Conservation (phyloP, 2,888 invertebrate species). For the Cyclophora albipunctata region DNA sequence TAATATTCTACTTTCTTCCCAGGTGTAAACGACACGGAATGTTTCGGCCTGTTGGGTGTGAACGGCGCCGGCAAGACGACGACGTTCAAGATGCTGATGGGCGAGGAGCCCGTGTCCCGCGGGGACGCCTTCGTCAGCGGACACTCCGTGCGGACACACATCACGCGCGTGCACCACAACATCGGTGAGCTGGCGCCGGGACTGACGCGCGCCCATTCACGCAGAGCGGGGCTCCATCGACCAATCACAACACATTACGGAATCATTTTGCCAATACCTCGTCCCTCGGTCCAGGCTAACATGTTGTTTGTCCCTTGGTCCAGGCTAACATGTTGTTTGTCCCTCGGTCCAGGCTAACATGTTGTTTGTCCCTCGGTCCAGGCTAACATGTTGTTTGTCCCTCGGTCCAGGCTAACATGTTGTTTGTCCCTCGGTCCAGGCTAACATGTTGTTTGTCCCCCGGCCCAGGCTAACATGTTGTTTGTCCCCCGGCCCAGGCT, state of each 20-base stretch:
- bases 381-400: too few species aligned
- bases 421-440: background rate
- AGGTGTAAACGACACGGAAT: conserved; percentile 82
- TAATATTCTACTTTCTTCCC: conserved; percentile 21
- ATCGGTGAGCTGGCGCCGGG: conserved; percentile 57
- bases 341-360: conserved; percentile 63
- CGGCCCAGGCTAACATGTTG: too few species aligned
- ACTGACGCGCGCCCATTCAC: too few species aligned
- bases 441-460: background rate
- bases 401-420: conserved; percentile 63
- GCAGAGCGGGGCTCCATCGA: too few species aligned
- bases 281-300: background rate
- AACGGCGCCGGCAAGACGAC: conserved; percentile 93
- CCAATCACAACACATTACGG: too few species aligned
- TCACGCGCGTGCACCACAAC: conserved; percentile 75
- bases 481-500: conserved; percentile 53
- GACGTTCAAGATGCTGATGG: conserved; percentile 93
- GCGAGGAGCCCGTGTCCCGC: conserved; percentile 81
- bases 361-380: background rate
- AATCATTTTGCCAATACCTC: too few species aligned
- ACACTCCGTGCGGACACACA: conserved; percentile 62
- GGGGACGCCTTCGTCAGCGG: conserved; percentile 83
- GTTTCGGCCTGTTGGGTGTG: conserved; percentile 87
- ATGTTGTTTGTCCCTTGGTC: background rate
- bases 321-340: too few species aligned